A percentile compares a stretch with the other conserved stretches of the same genome.
Conservation (phyloP, 2,888 invertebrate genomes). For the Digitonthophagus gazella region DNA sequence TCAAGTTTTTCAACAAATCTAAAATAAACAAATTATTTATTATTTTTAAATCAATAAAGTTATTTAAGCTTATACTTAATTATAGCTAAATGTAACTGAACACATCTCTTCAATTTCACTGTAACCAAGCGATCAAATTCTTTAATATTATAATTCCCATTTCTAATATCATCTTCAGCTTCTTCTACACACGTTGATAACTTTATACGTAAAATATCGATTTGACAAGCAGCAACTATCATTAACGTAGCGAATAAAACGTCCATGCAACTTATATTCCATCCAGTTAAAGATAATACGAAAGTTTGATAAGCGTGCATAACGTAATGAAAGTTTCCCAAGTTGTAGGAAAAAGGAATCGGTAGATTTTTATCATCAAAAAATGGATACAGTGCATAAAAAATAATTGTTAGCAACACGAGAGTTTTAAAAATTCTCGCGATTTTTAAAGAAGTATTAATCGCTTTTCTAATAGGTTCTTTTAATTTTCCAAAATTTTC, state of each 20-base stretch:
- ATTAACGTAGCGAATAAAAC: constrained; percentile 19
- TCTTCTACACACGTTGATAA: not conserved
- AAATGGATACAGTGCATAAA: constrained; percentile 7
- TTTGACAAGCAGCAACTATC: constrained; percentile 22
- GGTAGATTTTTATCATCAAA: constrained; percentile 20
- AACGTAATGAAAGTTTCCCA: constrained; percentile 20
- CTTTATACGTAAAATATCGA: constrained; percentile 20
- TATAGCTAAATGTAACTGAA: constrained; percentile 19
- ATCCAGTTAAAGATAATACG: constrained; percentile 20
- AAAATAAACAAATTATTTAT: constrained; percentile 1
- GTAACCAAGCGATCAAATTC: not conserved
- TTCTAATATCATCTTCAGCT: not conserved
- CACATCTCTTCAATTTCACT: constrained; percentile 15
- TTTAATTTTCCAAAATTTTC: not conserved
- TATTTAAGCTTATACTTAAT: constrained; percentile 9
- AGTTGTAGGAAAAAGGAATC: constrained; percentile 30
- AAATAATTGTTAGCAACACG: not conserved
- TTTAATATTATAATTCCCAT: not conserved
- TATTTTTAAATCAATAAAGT: not conserved
- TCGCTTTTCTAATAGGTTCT: constrained; percentile 1
- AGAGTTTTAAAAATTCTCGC: constrained; percentile 1
- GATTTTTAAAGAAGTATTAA: not conserved
- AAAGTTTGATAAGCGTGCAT: constrained; percentile 27
- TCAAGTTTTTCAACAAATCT: constrained; percentile 21
- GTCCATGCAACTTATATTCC: constrained; percentile 29